A percentile compares a stretch with the other conserved stretches of the same genome.
Evolutionary conservation across 2,888 invertebrate species (phyloP).

Genomic region (Epirrhoe tristata): DNA sequence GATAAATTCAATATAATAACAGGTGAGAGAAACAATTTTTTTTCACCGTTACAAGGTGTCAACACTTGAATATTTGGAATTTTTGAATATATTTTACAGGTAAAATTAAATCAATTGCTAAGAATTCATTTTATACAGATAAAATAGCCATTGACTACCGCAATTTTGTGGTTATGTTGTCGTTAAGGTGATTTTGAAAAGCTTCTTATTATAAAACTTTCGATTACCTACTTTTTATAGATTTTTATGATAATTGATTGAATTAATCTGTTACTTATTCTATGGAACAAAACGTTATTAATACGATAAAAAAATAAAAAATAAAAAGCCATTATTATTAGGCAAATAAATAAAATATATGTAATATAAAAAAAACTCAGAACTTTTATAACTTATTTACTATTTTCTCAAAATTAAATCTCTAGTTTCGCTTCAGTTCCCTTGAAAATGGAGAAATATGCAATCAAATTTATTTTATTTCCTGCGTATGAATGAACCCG

Average conservation of each 20-base stretch:
- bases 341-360: too few relatives aligned
- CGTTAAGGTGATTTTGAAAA: background rate
- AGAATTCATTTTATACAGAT: background rate
- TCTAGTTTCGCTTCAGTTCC: too few relatives aligned
- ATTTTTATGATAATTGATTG: background rate
- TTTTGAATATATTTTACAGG: constrained; percentile 6
- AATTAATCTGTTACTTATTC: background rate
- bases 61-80: constrained; percentile 30
- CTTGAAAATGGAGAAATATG: too few relatives aligned
- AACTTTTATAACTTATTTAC: too few relatives aligned
- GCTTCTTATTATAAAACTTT: background rate
- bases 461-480: background rate
- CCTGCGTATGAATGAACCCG: constrained; percentile 42
- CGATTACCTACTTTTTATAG: background rate
- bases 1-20: constrained; percentile 50
- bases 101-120: background rate
- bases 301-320: too few relatives aligned
- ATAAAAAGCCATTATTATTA: too few relatives aligned
- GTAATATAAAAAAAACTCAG: too few relatives aligned
- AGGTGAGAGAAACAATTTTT: constrained; percentile 40
- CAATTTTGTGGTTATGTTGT: background rate
- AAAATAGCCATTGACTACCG: background rate
- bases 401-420: too few relatives aligned
- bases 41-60: constrained; percentile 38
- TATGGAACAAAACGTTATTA: too few relatives aligned